Conservation (phyloP, 2,113 vertebrate species). For the Carlito syrichta region DNA sequence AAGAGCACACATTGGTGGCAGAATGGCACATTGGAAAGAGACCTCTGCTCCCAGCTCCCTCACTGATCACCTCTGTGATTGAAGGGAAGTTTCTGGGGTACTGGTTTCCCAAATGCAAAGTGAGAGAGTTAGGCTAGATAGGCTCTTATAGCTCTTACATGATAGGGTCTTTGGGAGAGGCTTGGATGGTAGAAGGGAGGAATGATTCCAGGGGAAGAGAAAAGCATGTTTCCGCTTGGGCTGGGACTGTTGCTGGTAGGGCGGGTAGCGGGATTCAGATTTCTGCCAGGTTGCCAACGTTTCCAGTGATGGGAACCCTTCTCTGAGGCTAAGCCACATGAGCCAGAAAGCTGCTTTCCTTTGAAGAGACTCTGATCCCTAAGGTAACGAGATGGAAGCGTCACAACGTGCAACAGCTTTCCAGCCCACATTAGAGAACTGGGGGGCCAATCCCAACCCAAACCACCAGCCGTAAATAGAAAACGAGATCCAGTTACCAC, state of each 20-base stretch:
- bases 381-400: slow-evolving; percentile 48
- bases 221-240: background rate
- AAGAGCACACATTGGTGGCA: background rate
- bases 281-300: slow-evolving; percentile 53
- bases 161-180: background rate
- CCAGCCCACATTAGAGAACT: slow-evolving; percentile 45
- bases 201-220: background rate
- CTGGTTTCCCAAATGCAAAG: background rate
- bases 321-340: background rate
- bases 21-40: background rate
- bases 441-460: slow-evolving; percentile 43
- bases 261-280: slow-evolving; percentile 33
- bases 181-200: background rate
- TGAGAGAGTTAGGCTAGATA: background rate
- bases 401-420: slow-evolving; percentile 56
- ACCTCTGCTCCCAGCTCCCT: background rate
- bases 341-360: slow-evolving; percentile 61
- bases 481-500: slow-evolving; percentile 67
- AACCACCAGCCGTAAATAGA: slow-evolving; percentile 64
- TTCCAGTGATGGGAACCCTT: slow-evolving; percentile 43
- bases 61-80: background rate
- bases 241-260: background rate
- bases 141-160: background rate
- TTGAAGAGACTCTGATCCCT: slow-evolving; percentile 55
- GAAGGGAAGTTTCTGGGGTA: background rate